Evolutionary conservation across 2,888 invertebrate species (phyloP).

Genomic region (Eurytoma californica): DNA sequence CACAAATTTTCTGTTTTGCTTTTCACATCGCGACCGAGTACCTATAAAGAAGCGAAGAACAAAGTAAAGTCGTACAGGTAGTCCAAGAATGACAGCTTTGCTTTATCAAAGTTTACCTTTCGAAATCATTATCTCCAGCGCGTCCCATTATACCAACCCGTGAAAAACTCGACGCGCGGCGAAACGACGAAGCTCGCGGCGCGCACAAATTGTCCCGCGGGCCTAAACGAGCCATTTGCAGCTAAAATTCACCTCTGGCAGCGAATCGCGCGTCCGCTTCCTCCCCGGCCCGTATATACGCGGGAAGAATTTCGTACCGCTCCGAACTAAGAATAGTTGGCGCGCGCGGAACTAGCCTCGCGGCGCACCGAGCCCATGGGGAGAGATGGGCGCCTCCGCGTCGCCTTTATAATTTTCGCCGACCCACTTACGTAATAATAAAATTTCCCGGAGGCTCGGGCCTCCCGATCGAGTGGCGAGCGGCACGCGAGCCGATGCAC

Average conservation of each 20-base stretch:
- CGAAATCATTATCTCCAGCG: too few relatives aligned
- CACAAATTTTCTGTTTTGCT: too few relatives aligned
- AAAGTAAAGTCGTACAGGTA: too few relatives aligned
- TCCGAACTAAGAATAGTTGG: constrained; percentile 12
- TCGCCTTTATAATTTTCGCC: constrained; percentile 31
- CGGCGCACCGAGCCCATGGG: constrained; percentile 10
- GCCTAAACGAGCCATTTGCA: constrained; percentile 15
- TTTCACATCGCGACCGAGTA: too few relatives aligned
- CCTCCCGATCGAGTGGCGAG: neutral
- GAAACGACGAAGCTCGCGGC: neutral
- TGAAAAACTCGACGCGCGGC: too few relatives aligned
- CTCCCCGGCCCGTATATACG: neutral
- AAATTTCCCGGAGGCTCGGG: too few relatives aligned
- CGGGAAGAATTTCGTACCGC: constrained; percentile 16
- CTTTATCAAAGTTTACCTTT: too few relatives aligned
- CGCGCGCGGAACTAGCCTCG: neutral
- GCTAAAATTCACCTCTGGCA: constrained; percentile 11
- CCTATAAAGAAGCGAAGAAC: too few relatives aligned
- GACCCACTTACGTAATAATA: too few relatives aligned
- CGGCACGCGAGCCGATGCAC: too few relatives aligned
- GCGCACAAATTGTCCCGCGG: neutral
- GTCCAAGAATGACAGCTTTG: too few relatives aligned
- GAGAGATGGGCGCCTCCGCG: neutral
- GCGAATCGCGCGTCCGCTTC: neutral
- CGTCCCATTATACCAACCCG: too few relatives aligned